Percentiles rank a stretch among this genome's conserved stretches.
Evolutionary conservation across 2,113 vertebrate species (phyloP).

Genomic region (Gobius niger): DNA sequence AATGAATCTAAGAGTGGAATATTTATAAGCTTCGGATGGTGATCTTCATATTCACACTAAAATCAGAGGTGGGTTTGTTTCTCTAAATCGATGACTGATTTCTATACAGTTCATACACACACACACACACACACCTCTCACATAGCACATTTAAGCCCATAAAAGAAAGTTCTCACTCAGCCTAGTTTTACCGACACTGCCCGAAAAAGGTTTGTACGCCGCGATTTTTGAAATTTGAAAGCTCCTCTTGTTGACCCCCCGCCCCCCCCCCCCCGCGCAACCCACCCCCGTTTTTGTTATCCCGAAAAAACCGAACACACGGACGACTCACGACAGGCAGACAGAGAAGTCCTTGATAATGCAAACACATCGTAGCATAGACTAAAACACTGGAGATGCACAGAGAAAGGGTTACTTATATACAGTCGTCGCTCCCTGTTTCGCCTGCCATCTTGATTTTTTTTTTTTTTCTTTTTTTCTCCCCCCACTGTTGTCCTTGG

Average conservation of each 20-base stretch:
- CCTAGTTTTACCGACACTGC: conserved; percentile 19
- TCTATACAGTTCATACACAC: neutral
- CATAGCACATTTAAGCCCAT: conserved; percentile 17
- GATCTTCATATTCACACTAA: conserved; percentile 2
- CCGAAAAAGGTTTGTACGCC: conserved; percentile 46
- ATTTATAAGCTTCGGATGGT: conserved; percentile 23
- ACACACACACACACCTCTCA: neutral
- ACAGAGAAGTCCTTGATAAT: conserved; percentile 62
- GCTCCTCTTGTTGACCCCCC: neutral
- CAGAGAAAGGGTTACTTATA: conserved; percentile 60
- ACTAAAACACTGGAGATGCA: conserved; percentile 73
- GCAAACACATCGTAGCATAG: conserved; percentile 65
- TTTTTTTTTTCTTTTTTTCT: neutral
- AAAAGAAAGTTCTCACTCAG: neutral
- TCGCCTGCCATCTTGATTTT: neutral
- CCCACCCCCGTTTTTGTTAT: neutral
- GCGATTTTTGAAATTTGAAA: conserved; percentile 30
- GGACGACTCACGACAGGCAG: conserved; percentile 69
- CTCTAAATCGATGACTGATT: neutral
- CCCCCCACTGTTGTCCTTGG: conserved; percentile 38
- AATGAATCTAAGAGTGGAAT: conserved; percentile 11
- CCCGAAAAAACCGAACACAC: conserved; percentile 30
- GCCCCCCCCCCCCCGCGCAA: too few species aligned
- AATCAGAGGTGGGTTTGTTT: neutral
- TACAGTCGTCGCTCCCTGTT: conserved; percentile 46